Evolutionary conservation across 2,888 invertebrate species (phyloP), one percentile per base, ranked within the genome.

Genomic region (Itoplectis maculator): DNA sequence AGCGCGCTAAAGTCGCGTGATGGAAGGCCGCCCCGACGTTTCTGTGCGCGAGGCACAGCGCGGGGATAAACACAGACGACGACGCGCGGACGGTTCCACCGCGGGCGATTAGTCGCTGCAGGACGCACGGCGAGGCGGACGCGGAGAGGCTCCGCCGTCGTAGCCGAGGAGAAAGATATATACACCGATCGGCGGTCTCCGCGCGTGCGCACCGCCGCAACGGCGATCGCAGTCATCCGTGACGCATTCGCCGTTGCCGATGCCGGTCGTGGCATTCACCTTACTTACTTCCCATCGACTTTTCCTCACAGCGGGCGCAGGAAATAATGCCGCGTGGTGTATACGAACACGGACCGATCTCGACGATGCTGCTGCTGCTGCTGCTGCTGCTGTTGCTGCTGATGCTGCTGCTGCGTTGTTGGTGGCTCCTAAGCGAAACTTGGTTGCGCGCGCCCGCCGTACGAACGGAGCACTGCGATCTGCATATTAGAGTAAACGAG

Each of bases 181-280:
- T n/a, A 70, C 29, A 29, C 29, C 70, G 47, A 59, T 72, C 72
- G 45, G 47, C 59, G n/a, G 56, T 29, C 29, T 29, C 0, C n/a
- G n/a, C 35, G 11, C 9, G 29, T 13, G 29, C 42, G 11, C 59
- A 2, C 23, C 15, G 37, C 45, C 29, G 49, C 72, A 59, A 45
- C 42, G 8, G 56, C 56, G 56, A 72, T 69, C 20, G 20, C 63
- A 42, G 20, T 54, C 59, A 47, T 72, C 59, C 72, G 59, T 59
- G 59, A 72, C 59, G 72, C 47, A 59, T 72, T 72, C 35, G 56
- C 29, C n/a, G 29, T 29, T 29, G 70, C 29, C 56, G n/a, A n/a
- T n/a, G n/a, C n/a, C 23, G 59, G 45, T 72, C 72, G 47, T 72
- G 72, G 72, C 72, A 72, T 72, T 72, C 59, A 72, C 59, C 59